Conservation (phyloP, 2,888 invertebrate species). For the Dione juno region DNA sequence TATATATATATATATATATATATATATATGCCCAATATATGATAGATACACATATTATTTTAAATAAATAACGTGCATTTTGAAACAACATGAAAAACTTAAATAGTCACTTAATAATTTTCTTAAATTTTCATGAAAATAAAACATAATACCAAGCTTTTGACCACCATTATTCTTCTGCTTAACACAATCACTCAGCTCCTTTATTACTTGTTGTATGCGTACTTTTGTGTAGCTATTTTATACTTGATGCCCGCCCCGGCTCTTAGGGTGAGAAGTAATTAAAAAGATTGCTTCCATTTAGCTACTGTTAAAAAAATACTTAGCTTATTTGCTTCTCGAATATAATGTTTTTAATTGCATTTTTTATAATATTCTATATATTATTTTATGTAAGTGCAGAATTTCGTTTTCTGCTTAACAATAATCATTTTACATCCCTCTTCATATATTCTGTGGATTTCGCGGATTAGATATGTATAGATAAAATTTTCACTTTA, state of each 20-base stretch:
- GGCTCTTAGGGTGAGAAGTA: conserved; percentile 6
- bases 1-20: no score
- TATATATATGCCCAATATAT: no score
- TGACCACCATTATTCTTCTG: background rate
- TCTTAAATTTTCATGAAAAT: background rate
- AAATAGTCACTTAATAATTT: background rate
- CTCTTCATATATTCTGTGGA: no score
- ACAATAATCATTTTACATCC: no score
- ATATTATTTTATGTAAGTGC: no score
- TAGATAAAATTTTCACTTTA: no score
- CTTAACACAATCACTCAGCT: background rate
- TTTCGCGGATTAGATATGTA: no score
- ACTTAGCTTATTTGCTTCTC: background rate
- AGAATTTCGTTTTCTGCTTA: no score
- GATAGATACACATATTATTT: no score
- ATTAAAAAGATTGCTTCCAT: conserved; percentile 17
- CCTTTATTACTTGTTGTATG: background rate
- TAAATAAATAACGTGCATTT: no score
- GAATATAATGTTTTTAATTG: no score
- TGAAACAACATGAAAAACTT: background rate
- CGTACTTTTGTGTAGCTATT: background rate
- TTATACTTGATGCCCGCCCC: background rate
- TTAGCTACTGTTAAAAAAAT: background rate
- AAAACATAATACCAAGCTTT: background rate
- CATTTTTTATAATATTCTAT: no score